Conservation (phyloP, 2,797 vertebrate species). For the Eremophila alpestris region DNA sequence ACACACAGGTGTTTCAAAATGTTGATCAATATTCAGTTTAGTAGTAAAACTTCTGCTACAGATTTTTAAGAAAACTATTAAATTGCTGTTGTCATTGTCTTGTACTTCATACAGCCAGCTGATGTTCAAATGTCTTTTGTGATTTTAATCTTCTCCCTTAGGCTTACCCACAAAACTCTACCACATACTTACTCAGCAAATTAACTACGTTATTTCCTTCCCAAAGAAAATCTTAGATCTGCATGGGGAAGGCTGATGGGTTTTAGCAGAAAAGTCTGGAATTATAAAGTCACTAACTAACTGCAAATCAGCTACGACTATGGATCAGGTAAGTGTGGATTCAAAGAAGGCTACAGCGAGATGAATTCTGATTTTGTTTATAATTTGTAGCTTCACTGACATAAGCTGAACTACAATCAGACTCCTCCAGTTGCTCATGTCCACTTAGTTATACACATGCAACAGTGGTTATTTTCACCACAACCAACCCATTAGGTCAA, state of each 20-base stretch:
- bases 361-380: not conserved
- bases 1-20: not conserved
- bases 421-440: not conserved
- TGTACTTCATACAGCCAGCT: constrained; percentile 13
- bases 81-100: constrained; percentile 17
- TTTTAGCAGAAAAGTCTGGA: constrained; percentile 52
- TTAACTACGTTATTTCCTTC: constrained; percentile 68
- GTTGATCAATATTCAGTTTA: not conserved
- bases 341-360: not conserved
- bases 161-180: constrained; percentile 61
- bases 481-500: not conserved
- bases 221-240: constrained; percentile 56
- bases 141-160: constrained; percentile 62
- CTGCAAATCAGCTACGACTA: constrained; percentile 27
- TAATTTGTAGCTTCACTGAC: not conserved
- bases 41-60: not conserved
- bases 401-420: not conserved
- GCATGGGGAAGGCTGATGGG: constrained; percentile 14
- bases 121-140: constrained; percentile 41
- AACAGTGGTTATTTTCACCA: not conserved
- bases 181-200: constrained; percentile 62
- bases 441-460: not conserved
- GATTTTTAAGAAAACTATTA: constrained; percentile 13
- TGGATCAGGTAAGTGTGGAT: not conserved
- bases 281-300: constrained; percentile 43